Conservation (phyloP, 2,797 vertebrate species). For the Margarornis squamiger region DNA sequence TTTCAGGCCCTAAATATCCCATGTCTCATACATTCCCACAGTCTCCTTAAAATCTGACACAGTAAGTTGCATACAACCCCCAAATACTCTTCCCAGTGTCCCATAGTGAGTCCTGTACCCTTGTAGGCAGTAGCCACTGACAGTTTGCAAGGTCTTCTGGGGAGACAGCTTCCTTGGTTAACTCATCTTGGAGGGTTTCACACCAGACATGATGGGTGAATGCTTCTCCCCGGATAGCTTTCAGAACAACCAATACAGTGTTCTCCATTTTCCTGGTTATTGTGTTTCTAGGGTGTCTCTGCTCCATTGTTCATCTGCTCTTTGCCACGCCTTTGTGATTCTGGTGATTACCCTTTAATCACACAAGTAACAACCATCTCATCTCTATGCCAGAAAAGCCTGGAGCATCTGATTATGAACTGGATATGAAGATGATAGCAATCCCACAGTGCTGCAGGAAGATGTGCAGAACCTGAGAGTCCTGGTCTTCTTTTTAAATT, state of each 20-base stretch:
- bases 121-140: background rate
- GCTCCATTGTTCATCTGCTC: background rate
- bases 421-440: background rate
- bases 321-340: background rate
- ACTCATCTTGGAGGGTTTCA: background rate
- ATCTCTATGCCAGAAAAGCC: background rate
- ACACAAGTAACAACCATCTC: background rate
- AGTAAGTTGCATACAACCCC: background rate
- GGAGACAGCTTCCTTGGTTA: background rate
- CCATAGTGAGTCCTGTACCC: background rate
- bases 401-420: background rate
- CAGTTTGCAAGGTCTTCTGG: background rate
- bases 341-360: background rate
- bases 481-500: background rate
- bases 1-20: background rate
- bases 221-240: background rate
- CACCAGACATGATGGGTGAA: background rate
- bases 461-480: background rate
- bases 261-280: accelerated
- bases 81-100: background rate
- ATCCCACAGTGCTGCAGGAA: background rate
- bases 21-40: background rate
- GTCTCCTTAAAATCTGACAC: background rate
- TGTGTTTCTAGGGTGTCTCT: background rate
- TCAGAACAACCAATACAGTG: background rate